Evolutionary conservation across 2,888 invertebrate species (phyloP).

Genomic region (Schrankia costaestrigalis): DNA sequence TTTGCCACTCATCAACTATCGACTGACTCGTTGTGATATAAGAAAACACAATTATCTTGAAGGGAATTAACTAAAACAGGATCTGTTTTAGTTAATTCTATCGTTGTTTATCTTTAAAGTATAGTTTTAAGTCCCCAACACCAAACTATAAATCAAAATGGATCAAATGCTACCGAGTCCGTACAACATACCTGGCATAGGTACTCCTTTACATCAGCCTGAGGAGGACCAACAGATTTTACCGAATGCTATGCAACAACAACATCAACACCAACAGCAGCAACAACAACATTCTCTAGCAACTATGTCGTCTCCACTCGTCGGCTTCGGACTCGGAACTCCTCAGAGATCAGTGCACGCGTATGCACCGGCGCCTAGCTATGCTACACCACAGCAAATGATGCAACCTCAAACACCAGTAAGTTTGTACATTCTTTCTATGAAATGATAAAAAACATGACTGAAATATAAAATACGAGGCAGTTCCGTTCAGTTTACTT

Average conservation of each 20-base stretch:
- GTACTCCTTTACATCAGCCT: slow-evolving; percentile 93
- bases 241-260: slow-evolving; percentile 91
- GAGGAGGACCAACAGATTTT: slow-evolving; percentile 95
- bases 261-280: slow-evolving; percentile 87
- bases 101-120: too few species aligned
- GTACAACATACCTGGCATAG: slow-evolving; percentile 94
- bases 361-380: slow-evolving; percentile 88
- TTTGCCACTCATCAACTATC: too few species aligned
- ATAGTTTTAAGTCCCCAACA: not conserved
- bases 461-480: not conserved
- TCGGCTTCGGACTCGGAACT: slow-evolving; percentile 82
- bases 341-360: slow-evolving; percentile 88
- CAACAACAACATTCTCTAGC: slow-evolving; percentile 79
- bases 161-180: slow-evolving; percentile 96
- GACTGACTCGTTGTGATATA: too few species aligned
- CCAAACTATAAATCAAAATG: slow-evolving; percentile 76
- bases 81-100: too few species aligned
- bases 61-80: too few species aligned
- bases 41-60: too few species aligned
- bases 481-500: too few species aligned
- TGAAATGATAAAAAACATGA: not conserved
- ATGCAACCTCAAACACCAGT: slow-evolving; percentile 96
- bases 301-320: slow-evolving; percentile 81
- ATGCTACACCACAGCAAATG: slow-evolving; percentile 89
- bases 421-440: slow-evolving; percentile 26